A percentile compares a stretch with the other conserved stretches of the same genome.
Conservation (phyloP, 2,797 vertebrate species). For the Chrosomus eos region DNA sequence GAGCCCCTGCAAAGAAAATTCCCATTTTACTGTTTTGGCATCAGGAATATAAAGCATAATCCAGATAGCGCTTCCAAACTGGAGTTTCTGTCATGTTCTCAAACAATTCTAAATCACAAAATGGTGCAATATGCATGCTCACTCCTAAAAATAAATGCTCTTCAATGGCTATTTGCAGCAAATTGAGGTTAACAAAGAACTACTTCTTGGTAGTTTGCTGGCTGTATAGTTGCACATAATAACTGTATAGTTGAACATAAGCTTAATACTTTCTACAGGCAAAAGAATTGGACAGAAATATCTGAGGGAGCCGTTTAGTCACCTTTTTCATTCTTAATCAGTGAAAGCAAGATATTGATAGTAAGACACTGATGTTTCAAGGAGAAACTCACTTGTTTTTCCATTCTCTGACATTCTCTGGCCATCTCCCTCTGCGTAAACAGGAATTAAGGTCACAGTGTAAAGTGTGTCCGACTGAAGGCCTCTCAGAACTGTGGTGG, state of each 20-base stretch:
- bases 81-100: not conserved
- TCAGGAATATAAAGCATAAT: slow-evolving; percentile 3
- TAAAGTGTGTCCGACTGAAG: slow-evolving; percentile 91
- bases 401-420: slow-evolving; percentile 85
- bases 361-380: not conserved
- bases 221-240: not conserved
- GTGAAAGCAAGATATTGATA: not conserved
- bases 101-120: not conserved
- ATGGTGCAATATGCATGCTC: not conserved
- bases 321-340: not conserved
- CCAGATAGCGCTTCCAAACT: not conserved
- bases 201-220: not conserved
- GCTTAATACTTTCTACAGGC: not conserved
- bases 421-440: slow-evolving; percentile 88
- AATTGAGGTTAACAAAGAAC: not conserved
- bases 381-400: slow-evolving; percentile 86
- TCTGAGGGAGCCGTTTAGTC: not conserved
- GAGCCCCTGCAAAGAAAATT: slow-evolving; percentile 76
- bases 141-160: not conserved
- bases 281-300: not conserved
- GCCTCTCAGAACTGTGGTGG: slow-evolving; percentile 82
- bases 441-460: slow-evolving; percentile 87
- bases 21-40: slow-evolving; percentile 35
- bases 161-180: not conserved
- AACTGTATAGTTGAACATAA: not conserved